Conservation (phyloP, 2,888 invertebrate species). For the Camptogramma bilineatum region DNA sequence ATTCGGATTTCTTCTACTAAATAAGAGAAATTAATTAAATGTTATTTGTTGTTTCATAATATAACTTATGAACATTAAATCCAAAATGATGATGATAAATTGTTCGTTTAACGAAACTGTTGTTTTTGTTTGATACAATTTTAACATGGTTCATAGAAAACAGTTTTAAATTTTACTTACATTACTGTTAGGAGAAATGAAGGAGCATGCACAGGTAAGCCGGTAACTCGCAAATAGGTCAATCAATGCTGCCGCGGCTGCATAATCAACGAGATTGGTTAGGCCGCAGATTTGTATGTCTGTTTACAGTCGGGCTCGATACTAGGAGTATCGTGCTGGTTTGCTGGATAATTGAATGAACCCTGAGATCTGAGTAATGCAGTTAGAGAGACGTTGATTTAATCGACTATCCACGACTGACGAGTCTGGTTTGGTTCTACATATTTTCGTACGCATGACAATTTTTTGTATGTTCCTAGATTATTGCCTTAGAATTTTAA, state of each 20-base stretch:
- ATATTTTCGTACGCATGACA: too few species aligned
- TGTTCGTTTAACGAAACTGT: too few species aligned
- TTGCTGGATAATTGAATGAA: slow-evolving; percentile 10
- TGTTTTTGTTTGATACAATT: background rate
- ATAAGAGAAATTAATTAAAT: too few species aligned
- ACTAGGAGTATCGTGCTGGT: background rate
- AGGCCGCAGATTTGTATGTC: slow-evolving; percentile 27
- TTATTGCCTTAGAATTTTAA: too few species aligned
- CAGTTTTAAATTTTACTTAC: slow-evolving; percentile 74
- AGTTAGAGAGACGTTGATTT: background rate
- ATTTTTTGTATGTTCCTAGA: too few species aligned
- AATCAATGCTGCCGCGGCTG: slow-evolving; percentile 37
- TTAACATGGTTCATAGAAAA: background rate
- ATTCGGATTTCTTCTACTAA: background rate
- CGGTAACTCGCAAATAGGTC: slow-evolving; percentile 43
- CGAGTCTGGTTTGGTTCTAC: background rate
- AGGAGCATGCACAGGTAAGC: slow-evolving; percentile 88
- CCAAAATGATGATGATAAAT: too few species aligned
- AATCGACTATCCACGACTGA: background rate
- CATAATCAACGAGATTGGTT: slow-evolving; percentile 39
- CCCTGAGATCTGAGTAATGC: background rate
- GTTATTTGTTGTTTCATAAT: too few species aligned
- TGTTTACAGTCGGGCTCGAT: slow-evolving; percentile 17
- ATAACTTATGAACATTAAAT: too few species aligned
- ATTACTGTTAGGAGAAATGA: slow-evolving; percentile 93